Base-by-base conservation (phyloP, 2,113 vertebrate genomes). In the rabbit (Oryctolagus cuniculus) region DNA sequence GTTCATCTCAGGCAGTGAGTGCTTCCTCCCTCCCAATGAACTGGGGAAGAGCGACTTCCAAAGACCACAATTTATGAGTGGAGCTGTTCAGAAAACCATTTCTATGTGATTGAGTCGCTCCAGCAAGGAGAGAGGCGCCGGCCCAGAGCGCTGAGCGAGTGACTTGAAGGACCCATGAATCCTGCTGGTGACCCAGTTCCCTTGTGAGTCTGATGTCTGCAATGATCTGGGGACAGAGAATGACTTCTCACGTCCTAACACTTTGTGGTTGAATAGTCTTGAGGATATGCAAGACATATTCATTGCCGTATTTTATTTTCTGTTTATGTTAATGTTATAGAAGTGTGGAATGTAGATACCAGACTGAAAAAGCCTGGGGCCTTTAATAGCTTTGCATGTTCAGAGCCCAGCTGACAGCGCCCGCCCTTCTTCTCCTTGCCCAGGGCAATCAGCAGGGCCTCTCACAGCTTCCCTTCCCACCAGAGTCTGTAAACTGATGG, bases 391-490 rank as follows among this genome's bases (percentile, higher is more conserved):
- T 78, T 16, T 17, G 36, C 66, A 17, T 12, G 63, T 36, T n/a
- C 49, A 8, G 72, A 74, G n/a, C 10, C 22, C 27, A 22, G 49
- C 17, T 7, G 19, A 1, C 4, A 4, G 19, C 0, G 5, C 10
- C 25, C 12, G 22, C 53, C 22, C 6, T 61, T 19, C 13, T 58
- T 73, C 85, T 63, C 7, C 27, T 34, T 8, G 4, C 6, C 69
- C 27, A 17, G 63, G 0, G 0, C 12, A 1, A 16, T 31, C 0
- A 0, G 29, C 38, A 15, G 64, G 27, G 44, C 6, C 24, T 22
- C 29, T 34, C 10, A 0, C 0, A 2, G 21, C 1, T 81, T 34
- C 64, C 55, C 24, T 27, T 12, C 12, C 1, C 7, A 15, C 2
- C 36, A 27, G 36, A 38, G 31, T 51, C 17, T 0, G 0, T 3